These are phyloP conservation scores for Pachydiplax longipennis DNA, from an alignment of 2,888 invertebrate species.

Conservation along the genomic window DNA sequence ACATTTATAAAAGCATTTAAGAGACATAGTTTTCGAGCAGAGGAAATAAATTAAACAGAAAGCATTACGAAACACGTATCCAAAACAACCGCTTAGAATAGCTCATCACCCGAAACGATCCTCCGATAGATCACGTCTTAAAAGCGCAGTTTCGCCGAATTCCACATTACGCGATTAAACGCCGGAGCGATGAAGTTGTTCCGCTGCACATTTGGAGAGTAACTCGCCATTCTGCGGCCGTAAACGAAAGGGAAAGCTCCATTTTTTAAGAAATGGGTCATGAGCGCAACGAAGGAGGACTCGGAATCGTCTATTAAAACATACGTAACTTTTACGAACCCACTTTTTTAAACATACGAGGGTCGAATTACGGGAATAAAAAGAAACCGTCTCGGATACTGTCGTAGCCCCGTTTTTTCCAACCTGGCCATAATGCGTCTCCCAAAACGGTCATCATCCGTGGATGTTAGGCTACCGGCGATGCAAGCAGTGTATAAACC, in stretches of 20 bases:
- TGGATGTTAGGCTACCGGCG: not conserved
- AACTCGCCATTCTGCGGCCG: not conserved
- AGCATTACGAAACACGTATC: too few relatives aligned
- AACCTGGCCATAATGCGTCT: not conserved
- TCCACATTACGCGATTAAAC: not conserved
- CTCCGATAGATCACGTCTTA: not conserved
- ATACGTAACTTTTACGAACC: not conserved
- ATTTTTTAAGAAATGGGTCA: conserved; percentile 1
- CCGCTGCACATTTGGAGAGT: not conserved
- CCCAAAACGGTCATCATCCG: not conserved
- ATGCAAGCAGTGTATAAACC: not conserved
- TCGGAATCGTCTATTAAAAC: not conserved
- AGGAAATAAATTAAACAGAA: too few relatives aligned
- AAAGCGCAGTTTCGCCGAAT: not conserved
- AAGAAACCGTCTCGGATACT: not conserved
- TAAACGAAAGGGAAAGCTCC: not conserved
- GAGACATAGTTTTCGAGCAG: too few relatives aligned
- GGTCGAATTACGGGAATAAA: not conserved
- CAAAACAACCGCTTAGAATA: too few relatives aligned
- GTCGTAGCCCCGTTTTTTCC: not conserved
- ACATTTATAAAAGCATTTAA: too few relatives aligned
- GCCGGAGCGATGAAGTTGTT: not conserved
- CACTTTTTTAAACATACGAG: not conserved
- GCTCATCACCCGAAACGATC: not conserved
- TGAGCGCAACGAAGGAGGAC: not conserved